Evolutionary conservation across 2,888 invertebrate species (phyloP).

Genomic region (Ichneumoninae sp.): DNA sequence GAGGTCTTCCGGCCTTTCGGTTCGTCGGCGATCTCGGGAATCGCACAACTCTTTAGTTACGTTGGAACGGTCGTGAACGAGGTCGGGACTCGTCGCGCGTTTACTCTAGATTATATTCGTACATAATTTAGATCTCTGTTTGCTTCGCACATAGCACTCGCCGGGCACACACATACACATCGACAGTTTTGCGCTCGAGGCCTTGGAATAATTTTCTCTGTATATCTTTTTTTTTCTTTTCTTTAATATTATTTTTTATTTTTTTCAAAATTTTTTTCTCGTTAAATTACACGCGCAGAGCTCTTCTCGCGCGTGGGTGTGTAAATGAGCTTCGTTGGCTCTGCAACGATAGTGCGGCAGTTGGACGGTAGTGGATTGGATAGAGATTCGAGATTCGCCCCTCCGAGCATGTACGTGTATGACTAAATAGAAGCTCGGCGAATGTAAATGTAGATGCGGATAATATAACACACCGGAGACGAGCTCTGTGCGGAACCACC

Average conservation of each 20-base stretch:
- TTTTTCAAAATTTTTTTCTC: no score
- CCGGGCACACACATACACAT: conserved; percentile 12
- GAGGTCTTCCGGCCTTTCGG: background rate
- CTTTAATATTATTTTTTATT: background rate
- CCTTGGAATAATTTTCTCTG: conserved; percentile 40
- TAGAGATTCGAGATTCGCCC: conserved; percentile 13
- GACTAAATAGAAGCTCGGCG: background rate
- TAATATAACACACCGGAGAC: background rate
- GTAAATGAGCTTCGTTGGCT: background rate
- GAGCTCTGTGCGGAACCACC: background rate
- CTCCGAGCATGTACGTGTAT: background rate
- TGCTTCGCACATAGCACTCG: background rate
- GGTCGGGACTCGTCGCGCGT: conserved; percentile 37
- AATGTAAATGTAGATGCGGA: conserved; percentile 7
- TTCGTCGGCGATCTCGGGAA: background rate
- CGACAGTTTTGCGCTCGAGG: conserved; percentile 12
- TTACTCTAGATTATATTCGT: conserved; percentile 45
- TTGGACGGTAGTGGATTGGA: conserved; percentile 30
- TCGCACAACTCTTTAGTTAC: background rate
- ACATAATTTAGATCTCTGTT: conserved; percentile 18
- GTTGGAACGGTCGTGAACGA: conserved; percentile 26
- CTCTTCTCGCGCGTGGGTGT: background rate
- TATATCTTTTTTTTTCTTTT: background rate
- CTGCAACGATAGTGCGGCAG: conserved; percentile 9
- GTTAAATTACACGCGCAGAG: background rate